phyloP scores from a whole-genome alignment of 2,797 vertebrate species.

The Schizopygopsis malacanthus region DNA sequence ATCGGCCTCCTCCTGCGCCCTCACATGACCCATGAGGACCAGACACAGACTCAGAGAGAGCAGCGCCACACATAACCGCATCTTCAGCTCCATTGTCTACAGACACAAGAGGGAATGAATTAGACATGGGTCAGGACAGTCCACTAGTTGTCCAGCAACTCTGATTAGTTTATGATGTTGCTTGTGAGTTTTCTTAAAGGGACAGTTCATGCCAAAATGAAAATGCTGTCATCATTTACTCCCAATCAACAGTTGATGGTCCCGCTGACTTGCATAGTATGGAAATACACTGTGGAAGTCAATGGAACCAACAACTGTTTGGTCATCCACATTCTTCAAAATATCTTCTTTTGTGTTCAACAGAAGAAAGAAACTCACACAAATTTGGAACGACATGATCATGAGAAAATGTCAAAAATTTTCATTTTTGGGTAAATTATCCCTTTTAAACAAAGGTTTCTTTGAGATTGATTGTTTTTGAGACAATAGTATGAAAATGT shows the following conservation, averaged over 20 bases:
- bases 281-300: neutral
- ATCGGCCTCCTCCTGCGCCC: conserved; percentile 73
- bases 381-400: neutral
- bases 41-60: conserved; percentile 77
- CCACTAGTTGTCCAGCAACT: neutral
- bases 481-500: neutral
- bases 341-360: neutral
- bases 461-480: no score
- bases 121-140: neutral
- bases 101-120: neutral
- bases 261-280: neutral
- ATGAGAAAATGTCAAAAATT: neutral
- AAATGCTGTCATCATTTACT: neutral
- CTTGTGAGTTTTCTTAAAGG: neutral
- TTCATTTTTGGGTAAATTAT: neutral
- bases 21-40: conserved; percentile 54
- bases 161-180: neutral
- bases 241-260: neutral
- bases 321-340: neutral
- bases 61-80: conserved; percentile 80
- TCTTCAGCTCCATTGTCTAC: conserved; percentile 90
- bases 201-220: neutral
- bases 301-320: neutral
- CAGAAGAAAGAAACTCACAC: neutral
- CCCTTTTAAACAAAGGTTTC: neutral